phyloP scores from a whole-genome alignment of 2,888 invertebrate genomes.

The Latrodectus elegans region DNA sequence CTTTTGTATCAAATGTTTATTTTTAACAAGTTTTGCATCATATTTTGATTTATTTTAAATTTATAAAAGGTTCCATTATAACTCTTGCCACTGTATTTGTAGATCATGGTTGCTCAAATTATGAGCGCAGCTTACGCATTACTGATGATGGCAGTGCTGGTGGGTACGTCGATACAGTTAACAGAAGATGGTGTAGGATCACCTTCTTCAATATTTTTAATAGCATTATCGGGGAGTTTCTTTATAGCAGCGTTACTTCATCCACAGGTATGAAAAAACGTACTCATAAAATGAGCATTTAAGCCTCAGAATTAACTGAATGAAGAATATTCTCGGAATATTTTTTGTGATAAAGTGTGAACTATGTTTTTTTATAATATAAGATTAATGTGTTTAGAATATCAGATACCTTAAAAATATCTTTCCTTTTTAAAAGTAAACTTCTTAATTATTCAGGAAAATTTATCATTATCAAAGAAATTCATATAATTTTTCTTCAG shows the following conservation, averaged over 20 bases:
- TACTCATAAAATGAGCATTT: not conserved
- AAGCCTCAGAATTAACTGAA: too few species aligned
- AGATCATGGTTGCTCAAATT: constrained; percentile 94
- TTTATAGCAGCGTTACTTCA: constrained; percentile 97
- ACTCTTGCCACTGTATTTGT: constrained; percentile 71
- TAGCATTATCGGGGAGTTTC: constrained; percentile 93
- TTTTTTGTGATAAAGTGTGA: too few species aligned
- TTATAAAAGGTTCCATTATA: too few species aligned
- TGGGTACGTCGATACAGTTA: constrained; percentile 97
- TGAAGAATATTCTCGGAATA: too few species aligned
- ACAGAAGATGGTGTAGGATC: constrained; percentile 97
- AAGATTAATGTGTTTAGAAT: not conserved
- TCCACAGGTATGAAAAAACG: constrained; percentile 79
- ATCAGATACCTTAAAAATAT: not conserved
- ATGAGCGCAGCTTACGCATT: constrained; percentile 96
- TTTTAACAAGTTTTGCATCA: too few species aligned
- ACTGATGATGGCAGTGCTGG: constrained; percentile 99
- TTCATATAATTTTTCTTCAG: too few species aligned
- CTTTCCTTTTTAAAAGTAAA: not conserved
- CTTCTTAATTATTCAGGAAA: not conserved
- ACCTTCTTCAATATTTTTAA: constrained; percentile 97
- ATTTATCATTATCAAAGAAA: not conserved
- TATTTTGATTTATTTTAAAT: too few species aligned
- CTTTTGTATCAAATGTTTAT: too few species aligned
- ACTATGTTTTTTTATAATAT: not conserved